Evolutionary conservation across 2,888 invertebrate genomes (phyloP), one percentile per base, ranked within the genome.

Genomic region (Amaurobius ferox): DNA sequence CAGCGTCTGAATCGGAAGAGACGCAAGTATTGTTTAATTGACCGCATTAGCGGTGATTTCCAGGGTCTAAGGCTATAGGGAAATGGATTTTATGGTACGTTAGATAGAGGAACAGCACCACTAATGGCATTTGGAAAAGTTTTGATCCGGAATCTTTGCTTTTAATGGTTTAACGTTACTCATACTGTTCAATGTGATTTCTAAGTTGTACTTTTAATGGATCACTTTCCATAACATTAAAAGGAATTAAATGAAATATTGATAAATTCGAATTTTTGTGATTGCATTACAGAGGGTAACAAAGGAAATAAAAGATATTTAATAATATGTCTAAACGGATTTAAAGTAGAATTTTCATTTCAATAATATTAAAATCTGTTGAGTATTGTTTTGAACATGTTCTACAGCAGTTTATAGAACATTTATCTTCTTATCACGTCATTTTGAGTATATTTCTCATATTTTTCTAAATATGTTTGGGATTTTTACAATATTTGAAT

Each of bases 71-170:
- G 23, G 55, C 23, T 55, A 23, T 19, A 23, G 23, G 23, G 55
- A 55, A 55, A 55, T 23, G 55, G 13, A 55, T 55, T 55, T 55
- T 55, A 55, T 55, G 55, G 55, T 55, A 55, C 55, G 55, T 55
- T 55, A 55, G 23, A 23, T 55, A 55, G 16, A 6, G 23, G 55
- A 55, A 55, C 55, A 55, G 23, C 55, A 55, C 23, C 55, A 23
- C 23, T 55, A 55, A 55, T 55, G 55, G 55, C 55, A 55, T 55
- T 23, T 55, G 55, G 55, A 55, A 55, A 55, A 55, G 55, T 55
- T 55, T 55, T 3, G 7, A 23, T 55, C 23, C 55, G 5, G 16
- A 23, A 23, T 16, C 55, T 55, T 16, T 7, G 23, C 55, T 55
- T 55, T 55, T 55, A 55, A 55, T 55, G 55, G 55, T 19, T 55